These are phyloP conservation scores for Tupiocoris notatus DNA, from an alignment of 2,888 invertebrate species.

Conservation along the genomic window DNA sequence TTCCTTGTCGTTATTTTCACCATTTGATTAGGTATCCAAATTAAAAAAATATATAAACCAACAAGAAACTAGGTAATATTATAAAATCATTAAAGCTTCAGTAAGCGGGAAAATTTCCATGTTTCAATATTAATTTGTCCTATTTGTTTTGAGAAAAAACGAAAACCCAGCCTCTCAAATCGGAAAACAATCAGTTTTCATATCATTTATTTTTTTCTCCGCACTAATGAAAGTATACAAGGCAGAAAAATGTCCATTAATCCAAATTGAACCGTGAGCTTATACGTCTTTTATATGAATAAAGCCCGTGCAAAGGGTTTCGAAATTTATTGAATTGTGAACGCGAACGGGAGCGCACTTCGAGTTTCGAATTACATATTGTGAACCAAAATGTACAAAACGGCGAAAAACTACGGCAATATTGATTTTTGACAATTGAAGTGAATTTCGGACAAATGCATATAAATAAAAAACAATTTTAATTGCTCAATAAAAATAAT, in stretches of 20 bases:
- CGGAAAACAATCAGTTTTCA: no score
- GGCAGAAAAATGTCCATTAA: not conserved
- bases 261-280: not conserved
- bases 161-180: no score
- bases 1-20: no score
- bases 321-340: not conserved
- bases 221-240: not conserved
- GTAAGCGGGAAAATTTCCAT: no score
- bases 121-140: no score
- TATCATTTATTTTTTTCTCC: not conserved
- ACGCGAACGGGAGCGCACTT: slow-evolving; percentile 8
- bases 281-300: not conserved
- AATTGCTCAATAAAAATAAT: slow-evolving; percentile 38
- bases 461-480: slow-evolving; percentile 22
- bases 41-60: no score
- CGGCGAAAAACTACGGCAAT: slow-evolving; percentile 32
- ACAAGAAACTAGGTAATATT: no score
- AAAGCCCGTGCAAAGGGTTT: not conserved
- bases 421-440: slow-evolving; percentile 38
- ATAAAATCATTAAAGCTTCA: no score
- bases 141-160: no score
- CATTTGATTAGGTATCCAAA: no score
- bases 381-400: slow-evolving; percentile 39
- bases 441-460: slow-evolving; percentile 22
- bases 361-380: not conserved